Evolutionary conservation across 1,140 invertebrate genomes (phyloP).

Genomic region (Leptinotarsa undecemlineata): DNA sequence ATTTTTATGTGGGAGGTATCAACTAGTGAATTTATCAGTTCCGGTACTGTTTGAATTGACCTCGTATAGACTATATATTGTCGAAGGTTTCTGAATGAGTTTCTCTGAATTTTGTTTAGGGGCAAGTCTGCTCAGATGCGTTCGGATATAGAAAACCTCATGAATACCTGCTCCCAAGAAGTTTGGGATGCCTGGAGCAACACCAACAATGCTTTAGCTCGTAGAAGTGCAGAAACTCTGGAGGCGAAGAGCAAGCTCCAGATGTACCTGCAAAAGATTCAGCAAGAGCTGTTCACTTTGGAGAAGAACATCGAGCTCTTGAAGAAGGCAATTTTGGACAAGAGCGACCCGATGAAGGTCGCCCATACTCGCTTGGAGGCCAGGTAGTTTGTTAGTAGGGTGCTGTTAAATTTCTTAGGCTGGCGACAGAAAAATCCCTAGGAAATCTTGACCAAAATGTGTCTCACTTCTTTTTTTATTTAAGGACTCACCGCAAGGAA

Average conservation of each 20-base stretch:
- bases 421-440: too few species aligned
- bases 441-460: too few species aligned
- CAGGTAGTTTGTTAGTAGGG: slow-evolving; percentile 29
- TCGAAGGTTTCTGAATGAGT: slow-evolving; percentile 68
- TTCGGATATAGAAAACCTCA: slow-evolving; percentile 75
- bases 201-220: slow-evolving; percentile 78
- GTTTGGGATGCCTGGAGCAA: slow-evolving; percentile 87
- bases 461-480: not conserved
- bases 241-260: slow-evolving; percentile 88
- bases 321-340: slow-evolving; percentile 84
- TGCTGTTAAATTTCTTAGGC: too few species aligned
- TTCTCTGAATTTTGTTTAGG: slow-evolving; percentile 75
- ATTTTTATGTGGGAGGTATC: too few species aligned
- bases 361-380: slow-evolving; percentile 88
- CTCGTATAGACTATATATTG: not conserved
- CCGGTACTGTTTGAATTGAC: too few species aligned
- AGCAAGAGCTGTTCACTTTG: slow-evolving; percentile 86
- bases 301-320: slow-evolving; percentile 84
- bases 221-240: slow-evolving; percentile 75
- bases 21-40: too few species aligned
- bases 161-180: slow-evolving; percentile 71
- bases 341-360: slow-evolving; percentile 83
- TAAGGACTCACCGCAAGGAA: slow-evolving; percentile 76
- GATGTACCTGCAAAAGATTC: slow-evolving; percentile 81
- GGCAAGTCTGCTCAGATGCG: slow-evolving; percentile 79